Evolutionary conservation across 1,140 invertebrate genomes (phyloP).

Genomic region (Melanaphis sacchari): DNA sequence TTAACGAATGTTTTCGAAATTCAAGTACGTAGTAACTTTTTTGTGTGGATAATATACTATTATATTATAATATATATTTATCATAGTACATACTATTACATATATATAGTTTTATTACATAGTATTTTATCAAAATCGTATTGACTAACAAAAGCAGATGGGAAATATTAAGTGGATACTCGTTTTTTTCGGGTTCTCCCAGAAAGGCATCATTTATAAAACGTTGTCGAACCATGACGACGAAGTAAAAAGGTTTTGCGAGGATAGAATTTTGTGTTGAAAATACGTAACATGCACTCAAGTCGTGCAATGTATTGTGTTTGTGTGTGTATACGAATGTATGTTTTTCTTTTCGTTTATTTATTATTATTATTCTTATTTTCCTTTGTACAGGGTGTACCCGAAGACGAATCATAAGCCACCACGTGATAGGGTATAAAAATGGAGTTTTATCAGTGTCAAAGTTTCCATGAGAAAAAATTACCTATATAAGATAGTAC

Average conservation of each 20-base stretch:
- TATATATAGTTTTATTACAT: neutral
- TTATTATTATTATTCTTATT: conserved; percentile 20
- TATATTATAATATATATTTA: neutral
- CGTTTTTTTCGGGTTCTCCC: neutral
- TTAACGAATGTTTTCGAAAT: neutral
- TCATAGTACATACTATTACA: neutral
- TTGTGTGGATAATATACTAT: neutral
- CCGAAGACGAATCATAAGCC: neutral
- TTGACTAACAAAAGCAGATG: neutral
- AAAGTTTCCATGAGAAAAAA: neutral
- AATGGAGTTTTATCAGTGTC: neutral
- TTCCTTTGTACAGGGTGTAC: neutral
- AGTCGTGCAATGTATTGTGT: neutral
- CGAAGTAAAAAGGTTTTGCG: neutral
- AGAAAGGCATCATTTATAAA: conserved; percentile 29
- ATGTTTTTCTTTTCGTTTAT: neutral
- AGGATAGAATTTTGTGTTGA: neutral
- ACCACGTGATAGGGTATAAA: neutral
- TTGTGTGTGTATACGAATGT: neutral
- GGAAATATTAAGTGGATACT: conserved; percentile 29
- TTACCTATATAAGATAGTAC: neutral
- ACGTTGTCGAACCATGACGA: conserved; percentile 32
- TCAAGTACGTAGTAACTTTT: neutral
- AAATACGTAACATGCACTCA: conserved; percentile 33
- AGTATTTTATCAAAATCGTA: neutral